A percentile compares a stretch with the other conserved stretches of the same genome.
Conservation (phyloP, 1,140 invertebrate genomes). For the Zaprionus tsacasi region DNA sequence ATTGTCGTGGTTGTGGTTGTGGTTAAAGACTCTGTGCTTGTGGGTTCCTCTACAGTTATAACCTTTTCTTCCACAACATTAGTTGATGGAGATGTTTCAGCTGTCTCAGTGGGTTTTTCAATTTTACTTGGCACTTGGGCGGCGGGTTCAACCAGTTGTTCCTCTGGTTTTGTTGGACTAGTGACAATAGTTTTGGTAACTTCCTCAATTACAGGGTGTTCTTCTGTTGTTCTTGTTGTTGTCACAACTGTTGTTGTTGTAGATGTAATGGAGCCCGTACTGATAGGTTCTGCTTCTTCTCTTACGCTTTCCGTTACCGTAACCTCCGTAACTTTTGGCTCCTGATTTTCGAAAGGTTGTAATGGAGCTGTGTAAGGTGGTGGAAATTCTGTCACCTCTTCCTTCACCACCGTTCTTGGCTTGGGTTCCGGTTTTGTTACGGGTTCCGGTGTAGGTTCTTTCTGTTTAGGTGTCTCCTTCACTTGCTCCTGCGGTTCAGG, state of each 20-base stretch:
- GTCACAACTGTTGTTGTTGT: conserved; percentile 53
- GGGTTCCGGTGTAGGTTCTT: conserved; percentile 4
- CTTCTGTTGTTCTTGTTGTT: conserved; percentile 25
- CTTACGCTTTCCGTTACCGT: conserved; percentile 40
- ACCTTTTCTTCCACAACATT: conserved; percentile 41
- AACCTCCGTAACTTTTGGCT: conserved; percentile 18
- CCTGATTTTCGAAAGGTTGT: conserved; percentile 41
- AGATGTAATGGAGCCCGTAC: conserved; percentile 37
- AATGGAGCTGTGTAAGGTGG: conserved; percentile 61
- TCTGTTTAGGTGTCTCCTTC: not conserved
- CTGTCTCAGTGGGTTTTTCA: conserved; percentile 10
- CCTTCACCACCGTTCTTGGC: conserved; percentile 39
- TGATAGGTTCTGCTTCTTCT: conserved; percentile 32
- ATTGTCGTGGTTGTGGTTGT: conserved; percentile 60
- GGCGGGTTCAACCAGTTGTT: conserved; percentile 22
- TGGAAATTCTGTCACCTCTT: conserved; percentile 40
- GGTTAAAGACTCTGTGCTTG: conserved; percentile 46
- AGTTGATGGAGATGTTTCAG: not conserved
- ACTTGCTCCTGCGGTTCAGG: conserved; percentile 1
- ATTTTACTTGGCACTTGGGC: conserved; percentile 20
- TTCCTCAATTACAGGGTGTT: conserved; percentile 23
- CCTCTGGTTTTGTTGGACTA: conserved; percentile 19
- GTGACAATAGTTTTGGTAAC: conserved; percentile 23
- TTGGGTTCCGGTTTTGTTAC: conserved; percentile 53
- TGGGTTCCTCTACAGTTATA: conserved; percentile 56